phyloP scores from a whole-genome alignment of 1,140 invertebrate genomes.

The Whitmania pigra region DNA sequence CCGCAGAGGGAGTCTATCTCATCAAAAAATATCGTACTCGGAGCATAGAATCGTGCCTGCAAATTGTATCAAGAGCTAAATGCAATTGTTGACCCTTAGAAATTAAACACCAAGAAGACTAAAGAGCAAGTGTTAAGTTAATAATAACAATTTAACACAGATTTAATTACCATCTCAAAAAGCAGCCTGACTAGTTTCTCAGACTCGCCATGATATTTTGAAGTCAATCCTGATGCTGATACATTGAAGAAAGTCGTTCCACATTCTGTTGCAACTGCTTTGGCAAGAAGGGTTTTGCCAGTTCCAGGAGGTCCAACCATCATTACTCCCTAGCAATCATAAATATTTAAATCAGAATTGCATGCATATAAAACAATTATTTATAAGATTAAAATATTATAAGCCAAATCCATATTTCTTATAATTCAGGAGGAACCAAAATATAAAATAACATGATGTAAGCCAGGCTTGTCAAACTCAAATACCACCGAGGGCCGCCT shows the following conservation, averaged over 20 bases:
- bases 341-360: background rate
- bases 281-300: slow-evolving; percentile 97
- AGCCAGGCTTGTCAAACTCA: too few relatives aligned
- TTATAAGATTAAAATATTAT: background rate
- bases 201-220: slow-evolving; percentile 94
- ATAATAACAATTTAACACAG: background rate
- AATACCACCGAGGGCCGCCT: too few relatives aligned
- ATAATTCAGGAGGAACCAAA: too few relatives aligned
- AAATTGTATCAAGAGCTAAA: slow-evolving; percentile 24
- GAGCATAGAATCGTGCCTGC: slow-evolving; percentile 92
- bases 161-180: slow-evolving; percentile 77
- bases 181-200: slow-evolving; percentile 92
- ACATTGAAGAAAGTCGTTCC: slow-evolving; percentile 99
- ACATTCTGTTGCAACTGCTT: slow-evolving; percentile 98
- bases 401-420: too few relatives aligned
- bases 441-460: too few relatives aligned
- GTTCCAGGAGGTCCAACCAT: slow-evolving; percentile 97
- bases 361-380: slow-evolving; percentile 12
- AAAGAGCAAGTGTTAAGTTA: background rate
- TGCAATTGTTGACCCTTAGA: background rate
- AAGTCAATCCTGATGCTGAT: slow-evolving; percentile 87
- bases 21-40: slow-evolving; percentile 97
- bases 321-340: slow-evolving; percentile 57
- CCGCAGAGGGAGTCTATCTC: slow-evolving; percentile 98
- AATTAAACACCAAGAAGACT: background rate